A percentile compares a stretch with the other conserved stretches of the same genome.
phyloP scores from a whole-genome alignment of 2,113 vertebrate genomes.

The Oostethus manadensis region DNA sequence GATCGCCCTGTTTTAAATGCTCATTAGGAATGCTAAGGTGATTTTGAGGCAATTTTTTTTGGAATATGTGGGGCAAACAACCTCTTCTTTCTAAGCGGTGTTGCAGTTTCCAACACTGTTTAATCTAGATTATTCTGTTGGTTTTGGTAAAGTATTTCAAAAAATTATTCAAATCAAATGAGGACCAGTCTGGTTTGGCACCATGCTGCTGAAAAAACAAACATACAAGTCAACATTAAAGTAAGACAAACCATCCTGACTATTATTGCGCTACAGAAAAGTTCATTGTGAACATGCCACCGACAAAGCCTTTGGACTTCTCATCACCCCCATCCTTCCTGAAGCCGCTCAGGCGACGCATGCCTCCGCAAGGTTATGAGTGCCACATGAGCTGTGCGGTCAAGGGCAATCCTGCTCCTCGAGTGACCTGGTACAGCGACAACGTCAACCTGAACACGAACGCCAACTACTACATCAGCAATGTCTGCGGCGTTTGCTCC shows the following conservation, averaged over 20 bases:
- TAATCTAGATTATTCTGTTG: too few species aligned
- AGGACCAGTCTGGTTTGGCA: too few species aligned
- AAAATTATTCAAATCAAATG: too few species aligned
- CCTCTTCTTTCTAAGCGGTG: too few species aligned
- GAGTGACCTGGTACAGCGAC: slow-evolving; percentile 80
- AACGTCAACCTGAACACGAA: slow-evolving; percentile 71
- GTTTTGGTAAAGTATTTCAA: too few species aligned
- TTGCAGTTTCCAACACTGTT: too few species aligned
- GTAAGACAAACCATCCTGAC: not conserved
- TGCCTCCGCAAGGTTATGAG: slow-evolving; percentile 75
- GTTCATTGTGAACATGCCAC: slow-evolving; percentile 48
- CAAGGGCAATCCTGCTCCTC: slow-evolving; percentile 74
- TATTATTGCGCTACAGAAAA: slow-evolving; percentile 60
- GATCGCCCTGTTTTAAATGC: too few species aligned
- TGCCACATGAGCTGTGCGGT: slow-evolving; percentile 85
- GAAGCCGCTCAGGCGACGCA: slow-evolving; percentile 72
- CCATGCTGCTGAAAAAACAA: too few species aligned
- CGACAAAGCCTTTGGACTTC: slow-evolving; percentile 57
- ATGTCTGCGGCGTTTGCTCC: slow-evolving; percentile 83
- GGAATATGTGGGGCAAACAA: too few species aligned
- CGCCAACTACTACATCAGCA: slow-evolving; percentile 72
- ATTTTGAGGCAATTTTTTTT: too few species aligned
- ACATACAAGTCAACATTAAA: too few species aligned
- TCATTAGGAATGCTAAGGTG: too few species aligned
- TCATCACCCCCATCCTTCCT: slow-evolving; percentile 74